phyloP scores from a whole-genome alignment of 1,140 invertebrate genomes.

The Diabrotica undecimpunctata region DNA sequence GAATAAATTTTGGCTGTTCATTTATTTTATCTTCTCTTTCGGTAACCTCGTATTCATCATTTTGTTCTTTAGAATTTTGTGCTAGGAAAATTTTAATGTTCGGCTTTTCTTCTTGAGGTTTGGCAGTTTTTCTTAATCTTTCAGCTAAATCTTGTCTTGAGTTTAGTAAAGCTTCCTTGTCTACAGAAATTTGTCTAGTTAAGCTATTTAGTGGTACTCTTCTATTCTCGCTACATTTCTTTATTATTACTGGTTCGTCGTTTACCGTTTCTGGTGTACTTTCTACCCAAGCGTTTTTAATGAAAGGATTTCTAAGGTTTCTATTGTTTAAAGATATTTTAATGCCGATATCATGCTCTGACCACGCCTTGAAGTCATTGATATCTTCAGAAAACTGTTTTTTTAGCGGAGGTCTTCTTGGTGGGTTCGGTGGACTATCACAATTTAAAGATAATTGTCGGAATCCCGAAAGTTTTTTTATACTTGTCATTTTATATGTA shows the following conservation, averaged over 20 bases:
- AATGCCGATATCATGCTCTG: slow-evolving; percentile 21
- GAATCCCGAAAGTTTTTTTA: slow-evolving; percentile 30
- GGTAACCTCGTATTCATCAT: slow-evolving; percentile 16
- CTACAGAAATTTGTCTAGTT: slow-evolving; percentile 30
- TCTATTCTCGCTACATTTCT: slow-evolving; percentile 40
- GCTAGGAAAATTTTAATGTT: slow-evolving; percentile 57
- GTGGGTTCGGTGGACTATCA: slow-evolving; percentile 28
- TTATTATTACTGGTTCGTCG: slow-evolving; percentile 36
- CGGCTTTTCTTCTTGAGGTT: slow-evolving; percentile 50
- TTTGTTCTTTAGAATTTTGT: slow-evolving; percentile 44
- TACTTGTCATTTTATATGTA: slow-evolving; percentile 23
- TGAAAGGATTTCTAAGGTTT: slow-evolving; percentile 24
- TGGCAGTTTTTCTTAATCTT: slow-evolving; percentile 52
- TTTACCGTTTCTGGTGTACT: slow-evolving; percentile 13
- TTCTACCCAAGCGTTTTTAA: slow-evolving; percentile 41
- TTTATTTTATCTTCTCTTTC: slow-evolving; percentile 12
- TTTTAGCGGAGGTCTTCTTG: slow-evolving; percentile 30
- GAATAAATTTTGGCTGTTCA: slow-evolving; percentile 32
- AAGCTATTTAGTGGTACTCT: slow-evolving; percentile 26
- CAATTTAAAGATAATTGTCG: slow-evolving; percentile 40
- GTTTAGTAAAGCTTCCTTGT: slow-evolving; percentile 52
- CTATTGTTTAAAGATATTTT: slow-evolving; percentile 32
- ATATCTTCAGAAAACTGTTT: slow-evolving; percentile 43
- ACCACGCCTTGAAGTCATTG: slow-evolving; percentile 27
- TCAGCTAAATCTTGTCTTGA: slow-evolving; percentile 54